phyloP scores from a whole-genome alignment of 2,888 invertebrate species.

The Mythimna lalbum region DNA sequence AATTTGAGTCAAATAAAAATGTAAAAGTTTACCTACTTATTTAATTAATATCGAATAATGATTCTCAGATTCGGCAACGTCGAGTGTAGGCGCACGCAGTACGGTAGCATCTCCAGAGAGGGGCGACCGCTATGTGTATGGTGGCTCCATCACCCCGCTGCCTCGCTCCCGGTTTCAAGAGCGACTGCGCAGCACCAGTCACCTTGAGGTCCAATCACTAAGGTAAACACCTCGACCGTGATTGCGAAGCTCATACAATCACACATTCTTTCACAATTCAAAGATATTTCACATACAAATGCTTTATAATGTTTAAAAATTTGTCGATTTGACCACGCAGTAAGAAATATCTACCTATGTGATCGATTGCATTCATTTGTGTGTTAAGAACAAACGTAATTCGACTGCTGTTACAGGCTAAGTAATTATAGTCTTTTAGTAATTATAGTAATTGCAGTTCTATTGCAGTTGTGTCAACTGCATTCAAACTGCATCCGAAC shows the following conservation, averaged over 20 bases:
- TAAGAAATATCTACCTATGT: no score
- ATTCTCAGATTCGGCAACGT: slow-evolving; percentile 76
- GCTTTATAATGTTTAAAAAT: no score
- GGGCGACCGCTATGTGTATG: slow-evolving; percentile 87
- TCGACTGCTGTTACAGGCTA: no score
- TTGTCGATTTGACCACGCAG: no score
- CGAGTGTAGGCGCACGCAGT: slow-evolving; percentile 74
- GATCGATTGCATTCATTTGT: no score
- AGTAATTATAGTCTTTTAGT: no score
- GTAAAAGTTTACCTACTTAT: background rate
- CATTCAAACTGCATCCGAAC: no score
- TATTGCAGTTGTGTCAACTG: no score
- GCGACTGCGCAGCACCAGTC: slow-evolving; percentile 85
- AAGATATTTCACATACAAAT: no score
- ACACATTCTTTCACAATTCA: no score
- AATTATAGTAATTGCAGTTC: no score
- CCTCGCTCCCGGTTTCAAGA: slow-evolving; percentile 89
- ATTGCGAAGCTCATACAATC: background rate
- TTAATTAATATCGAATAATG: background rate
- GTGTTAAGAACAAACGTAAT: no score
- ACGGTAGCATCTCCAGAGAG: slow-evolving; percentile 82
- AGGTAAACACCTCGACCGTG: slow-evolving; percentile 69
- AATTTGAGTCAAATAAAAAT: background rate
- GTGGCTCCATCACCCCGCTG: slow-evolving; percentile 90
- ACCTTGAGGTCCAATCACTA: slow-evolving; percentile 81